Evolutionary conservation across 2,113 vertebrate genomes (phyloP).

Genomic region (Pogonocichla stellata): DNA sequence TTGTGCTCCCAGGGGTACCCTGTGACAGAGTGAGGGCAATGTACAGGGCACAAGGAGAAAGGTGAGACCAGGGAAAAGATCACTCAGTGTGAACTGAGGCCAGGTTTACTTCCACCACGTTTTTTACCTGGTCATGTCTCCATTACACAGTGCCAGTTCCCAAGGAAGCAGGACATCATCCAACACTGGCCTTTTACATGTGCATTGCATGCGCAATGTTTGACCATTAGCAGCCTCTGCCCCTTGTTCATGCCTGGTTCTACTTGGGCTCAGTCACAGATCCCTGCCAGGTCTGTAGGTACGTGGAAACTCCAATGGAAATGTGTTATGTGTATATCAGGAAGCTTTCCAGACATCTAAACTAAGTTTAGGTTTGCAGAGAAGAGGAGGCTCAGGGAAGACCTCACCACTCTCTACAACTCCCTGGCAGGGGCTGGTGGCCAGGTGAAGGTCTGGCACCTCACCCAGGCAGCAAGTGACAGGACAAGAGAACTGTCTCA

Average conservation of each 20-base stretch:
- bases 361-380: background rate
- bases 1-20: background rate
- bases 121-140: background rate
- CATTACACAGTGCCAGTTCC: background rate
- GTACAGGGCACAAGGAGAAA: background rate
- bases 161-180: background rate
- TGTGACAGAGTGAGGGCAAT: background rate
- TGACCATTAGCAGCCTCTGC: background rate
- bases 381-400: background rate
- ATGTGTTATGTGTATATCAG: background rate
- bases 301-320: background rate
- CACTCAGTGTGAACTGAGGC: background rate
- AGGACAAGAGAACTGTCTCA: background rate
- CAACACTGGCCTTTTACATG: fast-evolving
- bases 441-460: background rate
- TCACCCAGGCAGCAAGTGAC: background rate
- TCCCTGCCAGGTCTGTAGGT: background rate
- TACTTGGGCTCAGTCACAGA: background rate
- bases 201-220: background rate
- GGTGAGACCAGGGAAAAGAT: background rate
- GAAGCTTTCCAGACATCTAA: background rate
- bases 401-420: background rate
- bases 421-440: background rate
- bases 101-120: background rate
- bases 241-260: background rate